phyloP scores from a whole-genome alignment of 2,888 invertebrate genomes.

The Lasioglossum pauxillum region DNA sequence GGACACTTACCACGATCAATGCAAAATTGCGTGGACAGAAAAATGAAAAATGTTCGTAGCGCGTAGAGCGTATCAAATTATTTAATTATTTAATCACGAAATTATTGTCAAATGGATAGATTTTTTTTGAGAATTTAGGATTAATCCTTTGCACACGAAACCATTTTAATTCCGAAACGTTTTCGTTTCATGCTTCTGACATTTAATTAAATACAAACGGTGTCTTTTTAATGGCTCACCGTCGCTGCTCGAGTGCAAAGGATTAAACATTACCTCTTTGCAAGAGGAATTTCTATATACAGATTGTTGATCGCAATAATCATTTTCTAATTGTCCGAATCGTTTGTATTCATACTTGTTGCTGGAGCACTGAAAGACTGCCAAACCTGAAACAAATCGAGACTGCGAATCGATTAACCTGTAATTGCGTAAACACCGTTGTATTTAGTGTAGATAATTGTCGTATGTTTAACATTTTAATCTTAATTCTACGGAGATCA shows the following conservation, averaged over 20 bases:
- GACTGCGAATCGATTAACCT: slow-evolving; percentile 39
- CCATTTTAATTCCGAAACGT: neutral
- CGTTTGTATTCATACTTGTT: neutral
- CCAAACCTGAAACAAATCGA: slow-evolving; percentile 19
- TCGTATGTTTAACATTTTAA: slow-evolving; percentile 8
- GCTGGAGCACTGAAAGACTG: neutral
- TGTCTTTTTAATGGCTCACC: too few species aligned
- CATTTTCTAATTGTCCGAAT: neutral
- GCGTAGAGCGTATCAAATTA: neutral
- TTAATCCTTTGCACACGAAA: neutral
- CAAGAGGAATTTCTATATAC: neutral
- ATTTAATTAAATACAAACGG: neutral
- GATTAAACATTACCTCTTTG: neutral
- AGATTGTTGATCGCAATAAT: neutral
- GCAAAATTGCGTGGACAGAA: neutral
- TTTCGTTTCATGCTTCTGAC: neutral
- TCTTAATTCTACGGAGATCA: slow-evolving; percentile 15
- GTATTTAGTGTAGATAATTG: slow-evolving; percentile 4
- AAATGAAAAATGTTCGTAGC: neutral
- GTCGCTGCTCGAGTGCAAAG: neutral
- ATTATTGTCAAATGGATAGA: neutral
- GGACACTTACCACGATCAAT: neutral
- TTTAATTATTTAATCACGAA: neutral
- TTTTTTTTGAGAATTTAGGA: neutral
- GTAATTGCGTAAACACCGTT: neutral